phyloP scores from a whole-genome alignment of 2,888 invertebrate species.

The Pherbina coryleti region DNA sequence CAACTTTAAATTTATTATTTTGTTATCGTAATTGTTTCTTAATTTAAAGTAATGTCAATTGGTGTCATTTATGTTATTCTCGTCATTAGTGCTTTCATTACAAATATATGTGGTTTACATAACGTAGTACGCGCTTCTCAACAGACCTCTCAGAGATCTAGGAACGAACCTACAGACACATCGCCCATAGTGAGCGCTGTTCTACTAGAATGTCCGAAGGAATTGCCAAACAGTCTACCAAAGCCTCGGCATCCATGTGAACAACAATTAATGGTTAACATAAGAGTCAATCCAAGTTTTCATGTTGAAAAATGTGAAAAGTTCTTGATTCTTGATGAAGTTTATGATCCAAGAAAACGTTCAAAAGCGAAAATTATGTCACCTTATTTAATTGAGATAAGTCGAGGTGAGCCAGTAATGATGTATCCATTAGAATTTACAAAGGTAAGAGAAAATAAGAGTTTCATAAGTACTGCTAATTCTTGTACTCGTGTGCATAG shows the following conservation, averaged over 20 bases:
- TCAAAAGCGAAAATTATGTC: slow-evolving; percentile 55
- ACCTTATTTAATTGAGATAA: slow-evolving; percentile 58
- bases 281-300: slow-evolving; percentile 52
- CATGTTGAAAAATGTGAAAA: slow-evolving; percentile 50
- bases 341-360: slow-evolving; percentile 52
- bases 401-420: slow-evolving; percentile 55
- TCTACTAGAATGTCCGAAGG: slow-evolving; percentile 51
- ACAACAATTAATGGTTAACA: slow-evolving; percentile 54
- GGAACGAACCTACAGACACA: slow-evolving; percentile 2
- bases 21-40: slow-evolving; percentile 33
- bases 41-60: slow-evolving; percentile 38
- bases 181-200: slow-evolving; percentile 52
- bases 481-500: neutral
- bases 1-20: slow-evolving; percentile 18
- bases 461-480: neutral
- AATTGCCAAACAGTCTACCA: neutral
- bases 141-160: neutral
- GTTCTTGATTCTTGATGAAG: slow-evolving; percentile 56
- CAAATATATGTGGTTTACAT: slow-evolving; percentile 11
- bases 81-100: slow-evolving; percentile 25
- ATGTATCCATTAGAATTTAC: slow-evolving; percentile 58
- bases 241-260: slow-evolving; percentile 44
- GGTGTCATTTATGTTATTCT: slow-evolving; percentile 30
- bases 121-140: slow-evolving; percentile 22
- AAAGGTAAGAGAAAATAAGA: slow-evolving; percentile 48